Conservation (phyloP, 1,140 invertebrate species). For the Drosophila micromelanica region DNA sequence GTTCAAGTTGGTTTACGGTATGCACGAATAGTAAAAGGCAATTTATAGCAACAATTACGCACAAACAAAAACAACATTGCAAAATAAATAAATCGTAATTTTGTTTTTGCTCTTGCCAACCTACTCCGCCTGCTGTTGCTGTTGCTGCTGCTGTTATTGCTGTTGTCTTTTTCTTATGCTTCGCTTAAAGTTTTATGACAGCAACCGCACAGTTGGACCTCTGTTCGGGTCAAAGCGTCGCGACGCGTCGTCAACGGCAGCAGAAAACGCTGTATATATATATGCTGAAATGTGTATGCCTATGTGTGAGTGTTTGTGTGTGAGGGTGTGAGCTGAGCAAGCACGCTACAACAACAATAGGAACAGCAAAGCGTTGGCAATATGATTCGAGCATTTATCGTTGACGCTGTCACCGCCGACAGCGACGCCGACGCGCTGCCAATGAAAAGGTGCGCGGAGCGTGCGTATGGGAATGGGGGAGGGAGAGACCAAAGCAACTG, state of each 20-base stretch:
- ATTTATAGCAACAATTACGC: slow-evolving; percentile 48
- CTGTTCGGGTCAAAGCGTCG: slow-evolving; percentile 34
- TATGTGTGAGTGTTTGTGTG: slow-evolving; percentile 5
- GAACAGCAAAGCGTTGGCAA: slow-evolving; percentile 45
- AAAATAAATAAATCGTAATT: slow-evolving; percentile 21
- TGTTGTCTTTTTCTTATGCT: slow-evolving; percentile 48
- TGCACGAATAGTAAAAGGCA: slow-evolving; percentile 34
- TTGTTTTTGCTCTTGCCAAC: slow-evolving; percentile 3
- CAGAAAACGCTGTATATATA: slow-evolving; percentile 23
- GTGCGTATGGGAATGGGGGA: slow-evolving; percentile 21
- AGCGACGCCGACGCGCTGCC: slow-evolving; percentile 38
- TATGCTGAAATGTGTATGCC: neutral
- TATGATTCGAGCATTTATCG: slow-evolving; percentile 73
- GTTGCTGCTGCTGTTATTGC: neutral
- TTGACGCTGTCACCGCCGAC: slow-evolving; percentile 58
- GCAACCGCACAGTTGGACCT: slow-evolving; percentile 41
- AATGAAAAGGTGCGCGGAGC: slow-evolving; percentile 66
- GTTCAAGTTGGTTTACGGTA: slow-evolving; percentile 1
- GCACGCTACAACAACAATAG: slow-evolving; percentile 35
- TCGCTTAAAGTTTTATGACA: slow-evolving; percentile 52
- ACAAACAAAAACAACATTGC: slow-evolving; percentile 32
- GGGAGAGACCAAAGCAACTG: slow-evolving; percentile 24
- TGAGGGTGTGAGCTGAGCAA: slow-evolving; percentile 34
- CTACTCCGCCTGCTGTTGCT: neutral
- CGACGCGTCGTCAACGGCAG: slow-evolving; percentile 26